A percentile compares a stretch with the other conserved stretches of the same genome.
These are phyloP conservation scores for Cantharis flavilabris DNA, from an alignment of 2,888 invertebrate species.

Conservation along the genomic window DNA sequence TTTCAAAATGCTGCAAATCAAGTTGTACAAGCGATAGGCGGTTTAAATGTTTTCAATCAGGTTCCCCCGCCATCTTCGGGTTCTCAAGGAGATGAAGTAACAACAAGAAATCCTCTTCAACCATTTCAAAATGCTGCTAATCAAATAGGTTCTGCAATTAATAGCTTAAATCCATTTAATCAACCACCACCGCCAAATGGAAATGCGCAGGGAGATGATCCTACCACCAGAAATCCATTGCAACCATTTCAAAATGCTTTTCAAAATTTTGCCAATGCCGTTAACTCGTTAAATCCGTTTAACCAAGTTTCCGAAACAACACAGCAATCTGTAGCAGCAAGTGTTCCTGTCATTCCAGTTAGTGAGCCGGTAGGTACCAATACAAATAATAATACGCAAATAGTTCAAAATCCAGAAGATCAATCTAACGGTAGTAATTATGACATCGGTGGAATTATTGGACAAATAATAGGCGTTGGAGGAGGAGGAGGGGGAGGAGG, in stretches of 20 bases:
- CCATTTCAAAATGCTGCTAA: constrained; percentile 21
- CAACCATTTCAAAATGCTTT: constrained; percentile 27
- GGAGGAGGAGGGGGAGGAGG: not conserved
- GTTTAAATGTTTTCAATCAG: constrained; percentile 34
- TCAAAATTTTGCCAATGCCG: constrained; percentile 23
- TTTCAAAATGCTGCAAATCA: constrained; percentile 25
- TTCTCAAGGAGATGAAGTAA: constrained; percentile 30
- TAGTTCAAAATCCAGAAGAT: not conserved
- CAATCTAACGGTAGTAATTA: not conserved
- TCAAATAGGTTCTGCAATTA: not conserved
- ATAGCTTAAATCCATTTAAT: constrained; percentile 29
- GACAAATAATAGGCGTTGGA: not conserved
- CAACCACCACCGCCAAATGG: constrained; percentile 10
- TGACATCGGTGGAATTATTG: not conserved
- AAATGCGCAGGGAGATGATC: constrained; percentile 6
- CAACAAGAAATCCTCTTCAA: constrained; percentile 20
- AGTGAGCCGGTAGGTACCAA: not conserved
- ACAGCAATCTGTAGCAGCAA: not conserved
- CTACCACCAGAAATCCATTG: constrained; percentile 9
- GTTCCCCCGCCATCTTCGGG: constrained; percentile 21
- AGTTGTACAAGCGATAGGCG: constrained; percentile 16
- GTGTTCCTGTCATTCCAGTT: not conserved
- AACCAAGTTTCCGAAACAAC: constrained; percentile 6
- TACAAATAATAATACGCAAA: not conserved
- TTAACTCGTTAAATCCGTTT: constrained; percentile 31